Evolutionary conservation across 2,797 vertebrate genomes (phyloP).

Genomic region (Sebastes itinus): DNA sequence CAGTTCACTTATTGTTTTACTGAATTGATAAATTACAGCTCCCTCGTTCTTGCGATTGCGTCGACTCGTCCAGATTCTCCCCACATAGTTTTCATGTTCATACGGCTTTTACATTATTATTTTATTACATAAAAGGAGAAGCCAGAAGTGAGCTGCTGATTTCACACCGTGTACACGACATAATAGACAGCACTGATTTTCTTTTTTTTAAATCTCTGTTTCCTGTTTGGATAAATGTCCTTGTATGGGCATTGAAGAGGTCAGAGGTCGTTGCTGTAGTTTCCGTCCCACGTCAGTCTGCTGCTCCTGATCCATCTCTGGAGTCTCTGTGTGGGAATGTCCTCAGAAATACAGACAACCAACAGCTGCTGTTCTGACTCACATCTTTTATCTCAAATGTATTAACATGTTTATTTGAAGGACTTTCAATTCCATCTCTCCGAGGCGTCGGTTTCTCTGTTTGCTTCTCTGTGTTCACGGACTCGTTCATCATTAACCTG

Average conservation of each 20-base stretch:
- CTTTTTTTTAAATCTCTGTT: background rate
- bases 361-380: slow-evolving; percentile 28
- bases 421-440: no score
- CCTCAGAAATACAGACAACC: background rate
- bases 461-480: background rate
- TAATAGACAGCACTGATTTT: no score
- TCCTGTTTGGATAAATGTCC: background rate
- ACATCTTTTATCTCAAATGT: background rate
- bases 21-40: no score
- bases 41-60: no score
- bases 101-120: no score
- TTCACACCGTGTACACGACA: background rate
- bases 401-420: no score
- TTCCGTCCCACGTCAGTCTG: slow-evolving; percentile 10
- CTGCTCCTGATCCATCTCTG: background rate
- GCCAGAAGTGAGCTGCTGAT: background rate
- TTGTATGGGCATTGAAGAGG: background rate
- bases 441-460: no score
- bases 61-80: no score
- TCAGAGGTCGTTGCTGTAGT: background rate
- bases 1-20: no score
- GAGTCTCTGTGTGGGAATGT: background rate
- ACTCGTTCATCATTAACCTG: background rate
- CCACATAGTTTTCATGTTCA: no score
- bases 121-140: no score